phyloP scores from a whole-genome alignment of 2,113 vertebrate species.

The Mungos mungo region DNA sequence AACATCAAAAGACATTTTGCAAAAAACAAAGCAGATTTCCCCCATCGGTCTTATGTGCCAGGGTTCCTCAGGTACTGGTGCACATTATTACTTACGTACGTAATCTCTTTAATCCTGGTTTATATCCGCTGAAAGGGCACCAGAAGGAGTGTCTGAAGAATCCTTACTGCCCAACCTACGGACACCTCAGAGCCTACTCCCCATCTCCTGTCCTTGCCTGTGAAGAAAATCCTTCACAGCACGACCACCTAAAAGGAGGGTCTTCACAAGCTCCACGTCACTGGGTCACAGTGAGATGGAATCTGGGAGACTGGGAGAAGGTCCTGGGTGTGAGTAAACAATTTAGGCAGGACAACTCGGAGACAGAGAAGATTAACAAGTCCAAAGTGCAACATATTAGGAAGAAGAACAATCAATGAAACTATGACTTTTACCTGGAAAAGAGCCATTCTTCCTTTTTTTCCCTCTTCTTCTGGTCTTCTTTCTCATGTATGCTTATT shows the following conservation, averaged over 20 bases:
- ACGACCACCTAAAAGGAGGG: background rate
- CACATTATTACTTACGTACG: background rate
- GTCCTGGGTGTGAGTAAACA: background rate
- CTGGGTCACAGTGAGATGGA: background rate
- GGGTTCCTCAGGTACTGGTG: background rate
- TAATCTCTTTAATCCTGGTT: background rate
- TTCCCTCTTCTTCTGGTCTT: background rate
- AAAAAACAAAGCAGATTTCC: background rate
- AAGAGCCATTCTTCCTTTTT: background rate
- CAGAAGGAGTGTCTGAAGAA: background rate
- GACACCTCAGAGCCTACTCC: background rate
- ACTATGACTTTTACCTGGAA: constrained; percentile 16
- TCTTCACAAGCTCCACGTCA: background rate
- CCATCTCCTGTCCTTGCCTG: background rate
- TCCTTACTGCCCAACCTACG: background rate
- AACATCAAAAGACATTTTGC: background rate
- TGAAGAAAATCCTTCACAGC: background rate
- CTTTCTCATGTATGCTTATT: background rate
- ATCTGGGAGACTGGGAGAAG: background rate
- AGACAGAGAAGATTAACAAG: background rate
- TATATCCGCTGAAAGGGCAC: background rate
- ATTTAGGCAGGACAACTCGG: too few relatives aligned
- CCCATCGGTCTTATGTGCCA: background rate
- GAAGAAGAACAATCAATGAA: background rate
- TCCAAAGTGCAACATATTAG: background rate